These are phyloP conservation scores for Procambarus virginalis DNA, from an alignment of 1,140 invertebrate genomes.

Conservation along the genomic window DNA sequence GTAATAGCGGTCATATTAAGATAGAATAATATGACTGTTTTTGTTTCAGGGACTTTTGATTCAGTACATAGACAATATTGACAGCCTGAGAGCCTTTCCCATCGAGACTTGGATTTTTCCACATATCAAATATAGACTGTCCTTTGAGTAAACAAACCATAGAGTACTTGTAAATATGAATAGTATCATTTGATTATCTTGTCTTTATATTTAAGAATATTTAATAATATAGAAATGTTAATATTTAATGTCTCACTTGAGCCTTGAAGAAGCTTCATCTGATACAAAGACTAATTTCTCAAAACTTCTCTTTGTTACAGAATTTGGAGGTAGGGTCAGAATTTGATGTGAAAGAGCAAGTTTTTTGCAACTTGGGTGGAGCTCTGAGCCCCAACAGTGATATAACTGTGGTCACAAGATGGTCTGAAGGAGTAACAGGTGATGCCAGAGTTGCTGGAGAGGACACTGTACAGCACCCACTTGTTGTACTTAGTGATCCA, in stretches of 20 bases:
- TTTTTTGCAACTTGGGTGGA: constrained; percentile 88
- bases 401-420: constrained; percentile 84
- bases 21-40: too few relatives aligned
- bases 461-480: constrained; percentile 71
- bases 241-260: too few relatives aligned
- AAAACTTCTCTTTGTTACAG: constrained; percentile 71
- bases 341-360: constrained; percentile 96
- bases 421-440: constrained; percentile 75
- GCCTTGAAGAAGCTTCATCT: too few relatives aligned
- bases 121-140: constrained; percentile 73
- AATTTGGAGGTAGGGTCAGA: constrained; percentile 87
- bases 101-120: constrained; percentile 82
- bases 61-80: constrained; percentile 71
- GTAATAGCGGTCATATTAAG: too few relatives aligned
- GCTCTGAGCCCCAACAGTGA: constrained; percentile 88
- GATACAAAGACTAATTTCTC: constrained; percentile 10
- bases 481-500: too few relatives aligned
- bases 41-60: constrained; percentile 72
- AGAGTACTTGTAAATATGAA: constrained; percentile 15
- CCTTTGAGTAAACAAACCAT: constrained; percentile 40
- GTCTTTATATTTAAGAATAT: too few relatives aligned
- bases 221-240: too few relatives aligned
- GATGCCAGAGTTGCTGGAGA: constrained; percentile 33
- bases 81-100: constrained; percentile 74
- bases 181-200: neutral